A percentile compares a stretch with the other conserved stretches of the same genome.
Conservation (phyloP, 2,113 vertebrate species). For the Heterocephalus glaber region DNA sequence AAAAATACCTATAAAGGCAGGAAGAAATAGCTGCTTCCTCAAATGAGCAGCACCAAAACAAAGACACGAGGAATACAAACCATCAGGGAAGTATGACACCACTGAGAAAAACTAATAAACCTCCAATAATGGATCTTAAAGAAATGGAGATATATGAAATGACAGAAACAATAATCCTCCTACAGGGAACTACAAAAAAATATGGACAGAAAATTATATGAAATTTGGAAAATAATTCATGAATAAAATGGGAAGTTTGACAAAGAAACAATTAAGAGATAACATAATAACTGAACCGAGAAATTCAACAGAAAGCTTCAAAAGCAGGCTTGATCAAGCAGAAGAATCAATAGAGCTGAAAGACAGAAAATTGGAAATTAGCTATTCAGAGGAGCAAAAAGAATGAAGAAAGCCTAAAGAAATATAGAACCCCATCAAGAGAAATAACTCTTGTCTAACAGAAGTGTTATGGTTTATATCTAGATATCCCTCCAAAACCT, state of each 20-base stretch:
- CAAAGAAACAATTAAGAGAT: not conserved
- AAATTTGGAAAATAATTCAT: not conserved
- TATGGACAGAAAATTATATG: not conserved
- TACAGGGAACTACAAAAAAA: not conserved
- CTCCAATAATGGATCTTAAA: not conserved
- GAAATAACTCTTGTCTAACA: not conserved
- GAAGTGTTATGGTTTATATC: not conserved
- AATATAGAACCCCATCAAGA: not conserved
- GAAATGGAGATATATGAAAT: not conserved
- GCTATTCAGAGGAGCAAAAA: not conserved
- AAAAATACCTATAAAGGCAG: not conserved
- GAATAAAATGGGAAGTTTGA: not conserved
- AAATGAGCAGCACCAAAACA: not conserved
- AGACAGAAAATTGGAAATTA: not conserved
- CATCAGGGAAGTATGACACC: not conserved
- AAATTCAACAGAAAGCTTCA: not conserved
- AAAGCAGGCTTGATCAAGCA: not conserved
- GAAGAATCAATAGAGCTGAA: not conserved
- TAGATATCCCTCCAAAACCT: not conserved
- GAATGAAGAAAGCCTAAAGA: not conserved
- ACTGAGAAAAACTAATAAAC: not conserved
- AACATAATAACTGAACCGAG: not conserved
- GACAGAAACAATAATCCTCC: not conserved
- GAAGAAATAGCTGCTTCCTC: not conserved
- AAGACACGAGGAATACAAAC: not conserved